These are phyloP conservation scores for Hydroisotoma schaefferi DNA, from an alignment of 2,888 invertebrate genomes.

Conservation along the genomic window DNA sequence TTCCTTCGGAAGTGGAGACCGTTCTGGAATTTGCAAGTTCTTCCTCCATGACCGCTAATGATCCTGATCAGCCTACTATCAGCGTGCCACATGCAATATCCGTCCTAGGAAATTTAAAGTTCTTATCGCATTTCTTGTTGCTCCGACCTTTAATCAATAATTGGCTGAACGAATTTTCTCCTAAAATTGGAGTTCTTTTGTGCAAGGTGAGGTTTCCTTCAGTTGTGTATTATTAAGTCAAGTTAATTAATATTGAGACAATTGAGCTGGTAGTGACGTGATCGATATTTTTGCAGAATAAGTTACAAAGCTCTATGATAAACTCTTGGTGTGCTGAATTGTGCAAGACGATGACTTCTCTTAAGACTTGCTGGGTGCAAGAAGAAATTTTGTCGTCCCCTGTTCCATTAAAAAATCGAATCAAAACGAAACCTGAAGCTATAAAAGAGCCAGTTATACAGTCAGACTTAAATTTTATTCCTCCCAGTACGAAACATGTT, in stretches of 20 bases:
- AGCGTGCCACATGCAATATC: constrained; percentile 47
- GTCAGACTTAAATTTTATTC: constrained; percentile 31
- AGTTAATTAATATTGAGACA: no score
- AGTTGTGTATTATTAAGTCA: not conserved
- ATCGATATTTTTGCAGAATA: constrained; percentile 35
- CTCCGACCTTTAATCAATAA: constrained; percentile 41
- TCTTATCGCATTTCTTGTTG: constrained; percentile 41
- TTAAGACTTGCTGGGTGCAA: constrained; percentile 42
- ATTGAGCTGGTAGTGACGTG: no score
- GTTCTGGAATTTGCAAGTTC: constrained; percentile 26
- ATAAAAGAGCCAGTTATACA: not conserved
- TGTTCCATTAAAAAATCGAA: not conserved
- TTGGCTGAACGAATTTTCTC: constrained; percentile 46
- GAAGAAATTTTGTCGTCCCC: not conserved
- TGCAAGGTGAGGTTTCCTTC: constrained; percentile 41
- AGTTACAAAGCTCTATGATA: constrained; percentile 47
- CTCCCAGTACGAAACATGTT: constrained; percentile 24
- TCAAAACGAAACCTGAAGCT: not conserved
- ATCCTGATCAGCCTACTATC: constrained; percentile 35
- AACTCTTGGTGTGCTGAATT: constrained; percentile 49
- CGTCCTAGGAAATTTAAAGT: constrained; percentile 43
- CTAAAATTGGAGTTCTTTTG: constrained; percentile 46
- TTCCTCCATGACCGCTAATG: constrained; percentile 19
- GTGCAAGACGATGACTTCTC: constrained; percentile 45
- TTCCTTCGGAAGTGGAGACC: constrained; percentile 39